Percentiles rank a stretch among this genome's conserved stretches.
Conservation (phyloP, 1,140 invertebrate species). For the Bombus polaris region DNA sequence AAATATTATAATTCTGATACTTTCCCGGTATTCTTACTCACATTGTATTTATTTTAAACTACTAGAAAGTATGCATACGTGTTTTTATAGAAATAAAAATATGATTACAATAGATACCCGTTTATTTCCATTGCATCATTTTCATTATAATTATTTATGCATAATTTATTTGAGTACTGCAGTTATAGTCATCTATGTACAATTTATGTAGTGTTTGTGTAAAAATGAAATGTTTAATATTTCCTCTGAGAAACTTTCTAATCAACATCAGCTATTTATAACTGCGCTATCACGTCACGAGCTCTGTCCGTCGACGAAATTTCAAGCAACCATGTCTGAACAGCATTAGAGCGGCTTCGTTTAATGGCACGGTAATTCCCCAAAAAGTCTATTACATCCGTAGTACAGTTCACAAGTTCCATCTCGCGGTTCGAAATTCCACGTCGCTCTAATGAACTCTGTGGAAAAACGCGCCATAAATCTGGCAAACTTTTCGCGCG, state of each 20-base stretch:
- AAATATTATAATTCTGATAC: not conserved
- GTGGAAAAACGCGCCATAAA: constrained; percentile 2
- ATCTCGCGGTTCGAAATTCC: not conserved
- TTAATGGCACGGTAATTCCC: not conserved
- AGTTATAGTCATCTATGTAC: not conserved
- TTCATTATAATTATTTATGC: not conserved
- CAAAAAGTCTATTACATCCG: not conserved
- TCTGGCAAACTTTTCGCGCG: constrained; percentile 10
- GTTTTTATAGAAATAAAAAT: not conserved
- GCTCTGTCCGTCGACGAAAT: not conserved
- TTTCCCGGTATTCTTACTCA: not conserved
- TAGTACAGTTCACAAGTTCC: not conserved
- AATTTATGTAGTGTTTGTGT: not conserved
- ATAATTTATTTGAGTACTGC: not conserved
- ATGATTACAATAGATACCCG: not conserved
- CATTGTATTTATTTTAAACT: not conserved
- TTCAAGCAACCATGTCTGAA: not conserved
- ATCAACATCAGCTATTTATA: not conserved
- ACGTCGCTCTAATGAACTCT: constrained; percentile 6
- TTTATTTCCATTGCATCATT: not conserved
- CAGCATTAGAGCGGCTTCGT: not conserved
- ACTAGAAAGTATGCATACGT: not conserved
- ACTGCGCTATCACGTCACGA: not conserved
- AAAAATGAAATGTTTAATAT: not conserved
- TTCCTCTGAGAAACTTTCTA: not conserved